Evolutionary conservation across 1,140 invertebrate genomes (phyloP).

Genomic region (Sarcophaga bullata): DNA sequence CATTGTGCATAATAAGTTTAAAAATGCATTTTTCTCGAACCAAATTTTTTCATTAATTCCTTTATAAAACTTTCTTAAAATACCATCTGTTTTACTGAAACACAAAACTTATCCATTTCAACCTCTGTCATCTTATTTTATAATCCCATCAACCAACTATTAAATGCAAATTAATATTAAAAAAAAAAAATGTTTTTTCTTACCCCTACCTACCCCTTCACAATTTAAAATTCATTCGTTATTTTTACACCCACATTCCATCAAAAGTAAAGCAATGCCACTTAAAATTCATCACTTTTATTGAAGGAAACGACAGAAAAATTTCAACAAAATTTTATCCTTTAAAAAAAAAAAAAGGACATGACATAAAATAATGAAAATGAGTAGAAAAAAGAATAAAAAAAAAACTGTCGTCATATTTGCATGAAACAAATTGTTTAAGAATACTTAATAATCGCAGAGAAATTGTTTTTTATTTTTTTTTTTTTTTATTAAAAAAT

Average conservation of each 20-base stretch:
- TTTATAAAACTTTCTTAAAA: too few species aligned
- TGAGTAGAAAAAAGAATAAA: not conserved
- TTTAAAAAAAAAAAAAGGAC: not conserved
- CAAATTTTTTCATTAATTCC: too few species aligned
- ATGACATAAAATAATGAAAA: not conserved
- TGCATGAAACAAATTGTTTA: constrained; percentile 3
- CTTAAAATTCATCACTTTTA: constrained; percentile 8
- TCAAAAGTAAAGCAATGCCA: not conserved
- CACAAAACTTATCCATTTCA: too few species aligned
- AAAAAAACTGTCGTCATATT: not conserved
- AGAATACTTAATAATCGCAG: not conserved
- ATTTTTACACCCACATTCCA: not conserved
- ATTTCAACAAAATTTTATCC: not conserved
- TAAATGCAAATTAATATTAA: constrained; percentile 11
- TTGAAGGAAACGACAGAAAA: not conserved
- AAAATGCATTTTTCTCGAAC: too few species aligned
- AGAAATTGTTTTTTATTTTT: not conserved
- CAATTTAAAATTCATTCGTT: not conserved
- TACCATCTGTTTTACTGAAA: too few species aligned
- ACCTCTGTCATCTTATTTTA: not conserved
- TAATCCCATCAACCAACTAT: not conserved
- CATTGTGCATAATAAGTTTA: too few species aligned
- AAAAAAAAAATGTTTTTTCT: not conserved
- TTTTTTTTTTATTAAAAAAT: not conserved
- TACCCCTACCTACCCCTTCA: not conserved